phyloP scores from a whole-genome alignment of 2,797 vertebrate genomes.

The Melanotaenia parkinsoni region DNA sequence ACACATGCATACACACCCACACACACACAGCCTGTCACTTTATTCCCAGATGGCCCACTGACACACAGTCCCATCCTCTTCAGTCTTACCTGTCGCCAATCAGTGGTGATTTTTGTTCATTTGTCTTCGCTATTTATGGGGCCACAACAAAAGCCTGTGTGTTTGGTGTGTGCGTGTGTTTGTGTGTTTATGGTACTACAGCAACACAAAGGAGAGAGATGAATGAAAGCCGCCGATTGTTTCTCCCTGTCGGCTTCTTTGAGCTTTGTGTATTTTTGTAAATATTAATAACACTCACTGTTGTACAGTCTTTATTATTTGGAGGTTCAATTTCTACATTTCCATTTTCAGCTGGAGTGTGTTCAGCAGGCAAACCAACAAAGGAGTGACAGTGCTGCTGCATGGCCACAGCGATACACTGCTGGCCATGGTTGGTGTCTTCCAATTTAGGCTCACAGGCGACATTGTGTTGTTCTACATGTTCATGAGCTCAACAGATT shows the following conservation, averaged over 20 bases:
- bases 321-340: constrained; percentile 31
- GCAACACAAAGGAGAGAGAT: constrained; percentile 59
- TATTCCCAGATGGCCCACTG: constrained; percentile 67
- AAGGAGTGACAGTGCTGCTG: constrained; percentile 1
- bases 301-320: constrained; percentile 21
- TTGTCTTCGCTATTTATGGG: constrained; percentile 63
- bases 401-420: background rate
- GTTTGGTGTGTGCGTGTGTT: constrained; percentile 26
- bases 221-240: constrained; percentile 47
- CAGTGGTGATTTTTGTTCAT: constrained; percentile 68
- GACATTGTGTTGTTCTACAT: background rate
- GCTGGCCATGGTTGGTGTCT: background rate
- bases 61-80: constrained; percentile 59
- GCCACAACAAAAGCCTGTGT: constrained; percentile 61
- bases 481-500: background rate
- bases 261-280: constrained; percentile 38
- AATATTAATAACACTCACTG: constrained; percentile 45
- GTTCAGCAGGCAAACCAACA: constrained; percentile 17
- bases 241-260: constrained; percentile 47
- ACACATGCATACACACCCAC: constrained; percentile 3
- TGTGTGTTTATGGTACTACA: constrained; percentile 38
- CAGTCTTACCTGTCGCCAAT: constrained; percentile 72
- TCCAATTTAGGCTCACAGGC: background rate
- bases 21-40: constrained; percentile 39
- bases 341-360: constrained; percentile 34